Evolutionary conservation across 2,113 vertebrate genomes (phyloP).

Genomic region (Pluvialis apricaria): DNA sequence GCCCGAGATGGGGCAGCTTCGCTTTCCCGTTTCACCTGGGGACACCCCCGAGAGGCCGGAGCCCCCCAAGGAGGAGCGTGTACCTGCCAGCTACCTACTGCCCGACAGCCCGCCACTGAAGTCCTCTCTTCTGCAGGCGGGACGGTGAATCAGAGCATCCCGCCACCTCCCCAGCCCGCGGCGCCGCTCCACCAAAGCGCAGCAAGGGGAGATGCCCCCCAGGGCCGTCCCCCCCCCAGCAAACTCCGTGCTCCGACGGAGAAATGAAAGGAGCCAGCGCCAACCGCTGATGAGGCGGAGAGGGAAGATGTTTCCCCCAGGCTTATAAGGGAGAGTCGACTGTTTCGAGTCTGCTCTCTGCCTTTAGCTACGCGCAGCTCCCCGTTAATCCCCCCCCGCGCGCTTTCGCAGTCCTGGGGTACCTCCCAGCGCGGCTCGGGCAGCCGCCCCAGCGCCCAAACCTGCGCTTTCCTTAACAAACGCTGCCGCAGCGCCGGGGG

Average conservation of each 20-base stretch:
- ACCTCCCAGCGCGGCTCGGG: rapidly evolving
- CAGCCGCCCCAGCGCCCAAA: background rate
- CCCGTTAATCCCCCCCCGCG: rapidly evolving
- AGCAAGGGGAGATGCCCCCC: background rate
- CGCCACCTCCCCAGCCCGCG: rapidly evolving
- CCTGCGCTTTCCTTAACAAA: background rate
- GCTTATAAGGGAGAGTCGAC: rapidly evolving
- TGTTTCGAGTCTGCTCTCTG: background rate
- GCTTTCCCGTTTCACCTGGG: rapidly evolving
- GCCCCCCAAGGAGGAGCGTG: background rate
- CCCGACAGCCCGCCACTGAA: background rate
- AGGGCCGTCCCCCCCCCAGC: background rate
- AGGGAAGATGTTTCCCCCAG: background rate
- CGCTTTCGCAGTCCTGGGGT: background rate
- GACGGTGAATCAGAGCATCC: background rate
- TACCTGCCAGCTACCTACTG: rapidly evolving
- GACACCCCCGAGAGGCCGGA: background rate
- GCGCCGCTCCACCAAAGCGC: background rate
- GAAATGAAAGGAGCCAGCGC: background rate
- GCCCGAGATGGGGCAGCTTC: background rate
- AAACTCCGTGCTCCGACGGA: rapidly evolving
- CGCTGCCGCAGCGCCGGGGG: rapidly evolving
- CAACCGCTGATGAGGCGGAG: rapidly evolving
- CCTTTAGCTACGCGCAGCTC: background rate
- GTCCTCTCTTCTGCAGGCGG: background rate